Conservation (phyloP, 2,113 vertebrate genomes). For the Oryzias celebensis region DNA sequence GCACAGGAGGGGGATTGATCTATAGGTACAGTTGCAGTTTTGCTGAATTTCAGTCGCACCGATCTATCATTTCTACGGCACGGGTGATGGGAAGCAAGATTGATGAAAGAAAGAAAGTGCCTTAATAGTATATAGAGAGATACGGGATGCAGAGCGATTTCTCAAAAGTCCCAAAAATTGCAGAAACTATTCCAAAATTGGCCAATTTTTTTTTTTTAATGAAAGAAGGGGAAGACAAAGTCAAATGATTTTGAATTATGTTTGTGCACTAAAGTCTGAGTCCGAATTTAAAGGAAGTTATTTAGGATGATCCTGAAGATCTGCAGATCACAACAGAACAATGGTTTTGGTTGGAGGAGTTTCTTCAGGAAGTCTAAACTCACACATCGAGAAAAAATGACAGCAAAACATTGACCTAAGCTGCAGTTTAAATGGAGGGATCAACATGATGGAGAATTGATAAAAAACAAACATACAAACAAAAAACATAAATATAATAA, state of each 20-base stretch:
- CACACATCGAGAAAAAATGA: constrained; percentile 1
- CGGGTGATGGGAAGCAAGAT: constrained; percentile 53
- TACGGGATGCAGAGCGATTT: constrained; percentile 5
- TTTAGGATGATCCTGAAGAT: background rate
- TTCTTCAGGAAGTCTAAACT: background rate
- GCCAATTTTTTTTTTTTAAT: background rate
- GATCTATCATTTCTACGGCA: constrained; percentile 64
- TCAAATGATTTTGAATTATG: constrained; percentile 6
- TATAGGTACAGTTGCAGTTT: constrained; percentile 63
- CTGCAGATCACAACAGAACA: too few relatives aligned
- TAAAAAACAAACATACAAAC: too few relatives aligned
- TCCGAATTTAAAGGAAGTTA: background rate
- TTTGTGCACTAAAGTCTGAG: background rate
- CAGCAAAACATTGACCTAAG: constrained; percentile 6
- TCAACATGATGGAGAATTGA: background rate
- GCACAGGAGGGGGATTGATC: constrained; percentile 53
- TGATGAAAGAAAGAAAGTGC: constrained; percentile 37
- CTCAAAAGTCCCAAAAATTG: constrained; percentile 20
- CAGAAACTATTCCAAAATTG: constrained; percentile 12
- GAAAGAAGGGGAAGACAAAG: background rate
- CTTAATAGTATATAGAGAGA: constrained; percentile 23
- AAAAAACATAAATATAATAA: too few relatives aligned
- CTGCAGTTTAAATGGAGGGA: constrained; percentile 12
- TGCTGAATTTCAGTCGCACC: constrained; percentile 55
- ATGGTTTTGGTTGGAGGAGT: background rate